Percentiles rank a stretch among this genome's conserved stretches.
phyloP scores from a whole-genome alignment of 2,797 vertebrate genomes.

The Moxostoma hubbsi region DNA sequence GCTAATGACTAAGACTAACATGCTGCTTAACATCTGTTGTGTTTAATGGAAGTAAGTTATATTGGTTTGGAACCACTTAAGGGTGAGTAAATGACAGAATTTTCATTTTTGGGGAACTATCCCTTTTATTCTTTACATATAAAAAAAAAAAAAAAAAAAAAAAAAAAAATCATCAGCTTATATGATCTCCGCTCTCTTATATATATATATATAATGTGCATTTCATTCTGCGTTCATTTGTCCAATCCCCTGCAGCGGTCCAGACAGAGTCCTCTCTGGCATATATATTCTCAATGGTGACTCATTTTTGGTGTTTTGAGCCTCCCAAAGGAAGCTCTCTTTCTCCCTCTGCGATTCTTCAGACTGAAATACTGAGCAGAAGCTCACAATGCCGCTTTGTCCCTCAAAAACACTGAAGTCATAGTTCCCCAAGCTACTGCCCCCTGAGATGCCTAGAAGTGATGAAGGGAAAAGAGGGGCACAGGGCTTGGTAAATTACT shows the following conservation, averaged over 20 bases:
- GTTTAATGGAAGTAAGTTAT: too few species aligned
- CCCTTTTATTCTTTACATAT: too few species aligned
- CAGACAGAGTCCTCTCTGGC: constrained; percentile 67
- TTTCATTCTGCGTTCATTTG: constrained; percentile 34
- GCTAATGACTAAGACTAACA: too few species aligned
- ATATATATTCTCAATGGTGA: constrained; percentile 64
- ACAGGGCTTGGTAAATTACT: constrained; percentile 36
- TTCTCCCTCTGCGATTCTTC: constrained; percentile 68
- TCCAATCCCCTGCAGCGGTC: constrained; percentile 62
- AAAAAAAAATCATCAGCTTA: not conserved
- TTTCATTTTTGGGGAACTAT: too few species aligned
- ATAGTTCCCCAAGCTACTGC: constrained; percentile 77
- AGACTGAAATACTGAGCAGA: constrained; percentile 72
- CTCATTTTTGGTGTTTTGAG: constrained; percentile 53
- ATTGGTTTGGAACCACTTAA: too few species aligned
- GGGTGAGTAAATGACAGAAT: too few species aligned
- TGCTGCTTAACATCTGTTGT: too few species aligned
- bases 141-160: not conserved
- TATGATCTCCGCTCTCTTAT: not conserved
- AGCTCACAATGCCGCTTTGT: constrained; percentile 72
- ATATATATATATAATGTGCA: too few species aligned
- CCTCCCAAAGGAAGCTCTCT: constrained; percentile 45
- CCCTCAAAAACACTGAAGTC: constrained; percentile 70
- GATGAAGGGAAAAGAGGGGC: constrained; percentile 57
- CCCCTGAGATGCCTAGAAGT: constrained; percentile 70